These are phyloP conservation scores for Diploscapter pachys DNA, from an alignment of 1,140 invertebrate species.

Conservation along the genomic window DNA sequence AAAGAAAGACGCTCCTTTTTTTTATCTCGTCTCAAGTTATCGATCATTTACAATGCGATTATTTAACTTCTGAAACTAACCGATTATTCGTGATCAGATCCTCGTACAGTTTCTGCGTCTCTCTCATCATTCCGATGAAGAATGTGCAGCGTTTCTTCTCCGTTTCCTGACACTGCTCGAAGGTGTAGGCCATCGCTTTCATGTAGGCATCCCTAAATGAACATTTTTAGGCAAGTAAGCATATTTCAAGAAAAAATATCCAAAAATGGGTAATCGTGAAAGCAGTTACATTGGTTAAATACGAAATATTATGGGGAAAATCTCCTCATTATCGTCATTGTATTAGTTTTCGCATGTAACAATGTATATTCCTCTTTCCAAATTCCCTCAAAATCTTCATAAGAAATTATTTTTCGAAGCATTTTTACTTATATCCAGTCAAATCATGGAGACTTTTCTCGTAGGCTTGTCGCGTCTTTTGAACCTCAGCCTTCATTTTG, in stretches of 20 bases:
- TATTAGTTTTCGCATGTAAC: too few relatives aligned
- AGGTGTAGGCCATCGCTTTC: constrained; percentile 57
- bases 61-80: constrained; percentile 1
- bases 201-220: constrained; percentile 40
- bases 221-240: not conserved
- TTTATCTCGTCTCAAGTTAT: too few relatives aligned
- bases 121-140: constrained; percentile 50
- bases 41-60: not conserved
- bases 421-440: constrained; percentile 39
- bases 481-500: constrained; percentile 52
- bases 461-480: constrained; percentile 41
- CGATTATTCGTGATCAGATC: constrained; percentile 40
- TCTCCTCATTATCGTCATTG: too few relatives aligned
- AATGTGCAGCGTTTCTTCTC: constrained; percentile 53
- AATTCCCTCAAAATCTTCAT: too few relatives aligned
- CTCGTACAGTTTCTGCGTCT: constrained; percentile 45
- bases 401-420: not conserved
- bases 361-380: too few relatives aligned
- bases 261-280: too few relatives aligned
- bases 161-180: constrained; percentile 57
- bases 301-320: too few relatives aligned
- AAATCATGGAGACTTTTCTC: constrained; percentile 48
- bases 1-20: too few relatives aligned
- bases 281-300: too few relatives aligned
- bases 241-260: not conserved